Base-by-base conservation (phyloP, 2,888 invertebrate genomes). In the Epistrophe eligans region DNA sequence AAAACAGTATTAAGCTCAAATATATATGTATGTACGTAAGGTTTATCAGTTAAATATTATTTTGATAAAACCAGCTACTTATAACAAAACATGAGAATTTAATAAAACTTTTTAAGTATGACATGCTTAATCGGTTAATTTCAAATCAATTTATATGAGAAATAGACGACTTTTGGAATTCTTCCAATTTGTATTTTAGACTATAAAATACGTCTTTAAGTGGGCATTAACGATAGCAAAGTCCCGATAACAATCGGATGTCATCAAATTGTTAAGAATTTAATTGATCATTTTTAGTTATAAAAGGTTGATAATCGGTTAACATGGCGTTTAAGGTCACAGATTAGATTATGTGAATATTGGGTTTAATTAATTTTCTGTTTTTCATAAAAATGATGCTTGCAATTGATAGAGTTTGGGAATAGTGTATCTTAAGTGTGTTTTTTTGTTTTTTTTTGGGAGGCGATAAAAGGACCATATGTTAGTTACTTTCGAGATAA, bases 151-250 rank as follows among this genome's bases (percentile, higher is more conserved):
- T 50, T 50, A n/a, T 48, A 38, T 43, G 2, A 48, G 11, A 66
- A 66, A 32, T 13, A 17, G n/a, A 32, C 5, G 48, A 17, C 66
- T 66, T 62, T 38, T 62, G 15, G 15, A 43, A 43, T 40, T 38
- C 62, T 17, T 48, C 3, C 0, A 45, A 7, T 48, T 24, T 32
- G 11, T 10, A 48, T 45, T 66, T 66, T n/a, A 48, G 17, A 70
- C 45, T n/a, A 52, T 70, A 70, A 70, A 70, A 70, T 4, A 55
- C 52, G 40, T 70, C 70, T 70, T 70, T 19, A 28, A 70, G 70
- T 70, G 70, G 70, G 19, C 48, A 66, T 11, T 66, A 35, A 15
- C 48, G 32, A 66, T 66, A 38, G 8, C 8, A 55, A 19, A 40
- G 11, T 1, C 9, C 4, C 9, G 64, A 66, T 66, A 70, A 52